Evolutionary conservation across 2,113 vertebrate genomes (phyloP), one percentile per base, ranked within the genome.

Genomic region (Riparia riparia): DNA sequence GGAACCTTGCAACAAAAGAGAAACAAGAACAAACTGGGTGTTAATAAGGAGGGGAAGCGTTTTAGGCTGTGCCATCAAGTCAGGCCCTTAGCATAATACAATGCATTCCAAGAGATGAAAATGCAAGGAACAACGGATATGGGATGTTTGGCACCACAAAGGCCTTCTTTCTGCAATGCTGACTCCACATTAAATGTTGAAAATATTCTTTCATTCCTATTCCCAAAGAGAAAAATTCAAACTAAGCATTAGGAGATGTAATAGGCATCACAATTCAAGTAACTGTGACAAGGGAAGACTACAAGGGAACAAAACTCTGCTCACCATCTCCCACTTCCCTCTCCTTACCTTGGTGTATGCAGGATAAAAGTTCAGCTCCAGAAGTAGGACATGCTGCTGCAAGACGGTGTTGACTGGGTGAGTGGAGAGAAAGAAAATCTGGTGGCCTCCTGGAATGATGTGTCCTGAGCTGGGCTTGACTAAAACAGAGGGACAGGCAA

Each of bases 341-440:
- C 25, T 44, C 37, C 93, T 78, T 97, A 99, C 99, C 99, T 99
- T 98, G 51, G 96, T 98, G 95, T 98, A 97, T 41, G 97, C 95
- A 69, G 97, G 95, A 34, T 73, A 98, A 89, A 97, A 98, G 76
- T 99, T 99, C 69, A 99, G 97, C 76, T 98, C 97, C 90, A 99
- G 86, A 58, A 89, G 90, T 51, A 99, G 73, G 47, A 60, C 44
- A 29, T 99, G 98, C 26, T 98, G 97, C 58, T 98, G 94, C 16
- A 61, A 86, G 39, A 89, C 68, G 31, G 96, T 97, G 32, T 98
- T 97, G 56, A 91, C 85, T 32, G 99, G 98, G 56, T 87, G 97
- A 60, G 98, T 97, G 90, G 97, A 98, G 84, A 99, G 72, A 28
- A 98, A 96, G 77, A 99, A 96, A 96, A 99, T 98, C 97, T 99